Evolutionary conservation across 2,797 vertebrate genomes (phyloP).

Genomic region (Peromyscus nudipes): DNA sequence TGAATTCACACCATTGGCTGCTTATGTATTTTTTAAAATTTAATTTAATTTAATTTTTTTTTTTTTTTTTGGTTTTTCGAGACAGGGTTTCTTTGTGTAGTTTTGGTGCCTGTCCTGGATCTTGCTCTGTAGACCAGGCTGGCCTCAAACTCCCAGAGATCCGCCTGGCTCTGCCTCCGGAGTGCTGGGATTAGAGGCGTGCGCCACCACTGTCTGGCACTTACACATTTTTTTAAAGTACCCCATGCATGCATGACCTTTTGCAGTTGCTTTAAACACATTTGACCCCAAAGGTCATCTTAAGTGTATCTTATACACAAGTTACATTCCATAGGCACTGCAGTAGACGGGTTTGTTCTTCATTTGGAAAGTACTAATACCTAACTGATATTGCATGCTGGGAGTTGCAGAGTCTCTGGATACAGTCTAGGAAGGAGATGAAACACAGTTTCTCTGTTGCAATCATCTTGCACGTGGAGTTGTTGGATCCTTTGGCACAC

Average conservation of each 20-base stretch:
- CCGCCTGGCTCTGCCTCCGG: too few species aligned
- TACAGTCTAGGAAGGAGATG: slow-evolving; percentile 8
- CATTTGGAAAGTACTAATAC: not conserved
- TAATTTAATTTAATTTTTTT: too few species aligned
- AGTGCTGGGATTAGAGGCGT: too few species aligned
- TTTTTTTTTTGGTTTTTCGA: too few species aligned
- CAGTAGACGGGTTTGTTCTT: slow-evolving; percentile 16
- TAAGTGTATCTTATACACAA: slow-evolving; percentile 32
- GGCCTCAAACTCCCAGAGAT: too few species aligned
- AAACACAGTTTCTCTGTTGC: slow-evolving; percentile 63
- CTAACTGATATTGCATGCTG: not conserved
- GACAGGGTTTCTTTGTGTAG: too few species aligned
- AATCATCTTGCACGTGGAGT: slow-evolving; percentile 60
- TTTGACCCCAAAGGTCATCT: not conserved
- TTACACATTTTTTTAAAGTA: not conserved
- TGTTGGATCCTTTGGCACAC: slow-evolving; percentile 69
- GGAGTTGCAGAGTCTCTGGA: slow-evolving; percentile 15
- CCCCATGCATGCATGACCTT: not conserved
- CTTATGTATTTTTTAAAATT: not conserved
- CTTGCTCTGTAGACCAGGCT: too few species aligned
- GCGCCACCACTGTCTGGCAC: too few species aligned
- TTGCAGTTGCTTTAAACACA: slow-evolving; percentile 22
- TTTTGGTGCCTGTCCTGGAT: too few species aligned
- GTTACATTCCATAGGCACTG: slow-evolving; percentile 18
- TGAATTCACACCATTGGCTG: not conserved